These are phyloP conservation scores for Bovichtus variegatus DNA, from an alignment of 2,797 vertebrate genomes.

Conservation along the genomic window DNA sequence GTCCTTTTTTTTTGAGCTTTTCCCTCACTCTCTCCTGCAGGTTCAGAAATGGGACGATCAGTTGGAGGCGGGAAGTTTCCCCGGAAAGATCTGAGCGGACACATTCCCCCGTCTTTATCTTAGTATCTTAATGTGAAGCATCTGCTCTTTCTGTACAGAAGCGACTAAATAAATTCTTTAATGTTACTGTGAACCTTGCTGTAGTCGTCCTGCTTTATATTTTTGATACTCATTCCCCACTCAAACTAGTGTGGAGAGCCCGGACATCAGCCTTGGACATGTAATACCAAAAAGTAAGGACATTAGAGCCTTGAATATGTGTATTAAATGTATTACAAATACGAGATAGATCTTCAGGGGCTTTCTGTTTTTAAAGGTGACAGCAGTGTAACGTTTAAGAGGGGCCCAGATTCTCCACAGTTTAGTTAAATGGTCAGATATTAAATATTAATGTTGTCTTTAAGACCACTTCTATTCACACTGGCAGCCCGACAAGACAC, in stretches of 20 bases:
- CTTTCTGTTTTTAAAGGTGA: conserved; percentile 2
- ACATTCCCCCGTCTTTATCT: not conserved
- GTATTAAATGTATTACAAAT: not conserved
- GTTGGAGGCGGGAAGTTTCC: conserved; percentile 47
- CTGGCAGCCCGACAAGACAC: not conserved
- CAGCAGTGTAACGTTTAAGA: not conserved
- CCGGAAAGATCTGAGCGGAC: conserved; percentile 59
- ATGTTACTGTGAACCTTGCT: not conserved
- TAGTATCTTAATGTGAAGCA: conserved; percentile 15
- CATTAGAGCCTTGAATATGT: not conserved
- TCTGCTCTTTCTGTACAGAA: conserved; percentile 38
- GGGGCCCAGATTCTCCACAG: not conserved
- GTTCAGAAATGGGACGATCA: conserved; percentile 72
- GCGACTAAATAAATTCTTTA: conserved; percentile 38
- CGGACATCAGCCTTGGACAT: not conserved
- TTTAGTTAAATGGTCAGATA: not conserved
- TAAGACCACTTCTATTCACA: not conserved
- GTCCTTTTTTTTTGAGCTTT: not conserved
- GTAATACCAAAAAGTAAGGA: not conserved
- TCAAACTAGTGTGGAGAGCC: not conserved
- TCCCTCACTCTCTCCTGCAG: conserved; percentile 32
- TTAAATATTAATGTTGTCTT: conserved; percentile 10
- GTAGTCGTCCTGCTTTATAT: not conserved
- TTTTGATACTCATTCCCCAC: not conserved
- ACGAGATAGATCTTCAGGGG: not conserved